Evolutionary conservation across 1,140 invertebrate genomes (phyloP).

Genomic region (Drosophila ficusphila): DNA sequence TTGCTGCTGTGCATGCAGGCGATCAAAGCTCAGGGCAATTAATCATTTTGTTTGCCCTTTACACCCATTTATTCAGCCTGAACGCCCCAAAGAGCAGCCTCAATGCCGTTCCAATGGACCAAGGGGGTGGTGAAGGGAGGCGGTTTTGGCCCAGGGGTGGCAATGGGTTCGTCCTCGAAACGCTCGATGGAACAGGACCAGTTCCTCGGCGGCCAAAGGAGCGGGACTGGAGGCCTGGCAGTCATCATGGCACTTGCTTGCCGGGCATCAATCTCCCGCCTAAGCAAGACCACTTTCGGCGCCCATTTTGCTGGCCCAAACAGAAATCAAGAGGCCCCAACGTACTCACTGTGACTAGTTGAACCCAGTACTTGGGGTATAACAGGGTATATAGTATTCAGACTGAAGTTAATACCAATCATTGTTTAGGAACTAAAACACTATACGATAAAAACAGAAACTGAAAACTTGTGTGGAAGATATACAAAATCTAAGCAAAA

Average conservation of each 20-base stretch:
- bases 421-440: no score
- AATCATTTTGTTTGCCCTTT: slow-evolving; percentile 84
- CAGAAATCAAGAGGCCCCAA: slow-evolving; percentile 32
- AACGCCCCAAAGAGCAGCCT: slow-evolving; percentile 72
- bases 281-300: slow-evolving; percentile 66
- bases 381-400: neutral
- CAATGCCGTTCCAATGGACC: slow-evolving; percentile 20
- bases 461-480: no score
- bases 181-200: slow-evolving; percentile 40
- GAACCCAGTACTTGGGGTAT: neutral
- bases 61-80: slow-evolving; percentile 82
- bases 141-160: slow-evolving; percentile 9
- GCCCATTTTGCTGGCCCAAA: slow-evolving; percentile 67
- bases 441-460: no score
- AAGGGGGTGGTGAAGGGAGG: neutral
- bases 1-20: slow-evolving; percentile 74
- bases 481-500: neutral
- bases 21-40: slow-evolving; percentile 84
- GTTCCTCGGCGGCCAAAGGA: slow-evolving; percentile 22
- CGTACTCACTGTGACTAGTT: slow-evolving; percentile 6
- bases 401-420: no score
- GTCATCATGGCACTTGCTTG: slow-evolving; percentile 51
- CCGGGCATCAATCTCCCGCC: slow-evolving; percentile 66
- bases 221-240: slow-evolving; percentile 26
- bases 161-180: slow-evolving; percentile 49